Percentiles rank a stretch among this genome's conserved stretches.
Evolutionary conservation across 2,797 vertebrate species (phyloP).

Genomic region (Danio tinwini): DNA sequence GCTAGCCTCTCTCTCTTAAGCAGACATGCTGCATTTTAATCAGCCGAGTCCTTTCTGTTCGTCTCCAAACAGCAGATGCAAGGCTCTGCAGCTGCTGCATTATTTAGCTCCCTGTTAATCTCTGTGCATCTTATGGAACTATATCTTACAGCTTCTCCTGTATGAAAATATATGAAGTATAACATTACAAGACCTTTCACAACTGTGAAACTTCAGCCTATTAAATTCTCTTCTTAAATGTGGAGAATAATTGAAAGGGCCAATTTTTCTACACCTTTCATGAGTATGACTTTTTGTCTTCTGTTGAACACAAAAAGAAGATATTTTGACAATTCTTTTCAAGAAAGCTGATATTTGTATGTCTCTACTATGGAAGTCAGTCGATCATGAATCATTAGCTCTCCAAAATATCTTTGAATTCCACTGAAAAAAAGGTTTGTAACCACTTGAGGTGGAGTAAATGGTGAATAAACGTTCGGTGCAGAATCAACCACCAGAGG

Average conservation of each 20-base stretch:
- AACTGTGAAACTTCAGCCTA: not conserved
- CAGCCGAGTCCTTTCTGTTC: not conserved
- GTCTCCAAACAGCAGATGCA: conserved; percentile 2
- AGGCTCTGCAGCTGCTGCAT: not conserved
- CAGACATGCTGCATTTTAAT: conserved; percentile 20
- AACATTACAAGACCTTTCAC: not conserved
- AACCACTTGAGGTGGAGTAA: no score
- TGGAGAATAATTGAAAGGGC: not conserved
- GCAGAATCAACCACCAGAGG: conserved; percentile 18
- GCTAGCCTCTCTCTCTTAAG: not conserved
- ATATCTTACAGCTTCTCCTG: not conserved
- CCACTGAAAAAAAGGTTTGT: no score
- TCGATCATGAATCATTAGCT: no score
- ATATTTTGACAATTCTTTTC: no score
- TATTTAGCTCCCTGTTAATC: not conserved
- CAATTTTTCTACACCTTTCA: no score
- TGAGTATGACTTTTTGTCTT: no score
- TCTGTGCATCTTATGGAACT: not conserved
- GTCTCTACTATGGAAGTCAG: no score
- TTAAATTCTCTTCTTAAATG: not conserved
- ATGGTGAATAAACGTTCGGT: not conserved
- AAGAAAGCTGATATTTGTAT: no score
- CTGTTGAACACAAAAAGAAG: no score
- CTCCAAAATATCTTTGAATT: no score
- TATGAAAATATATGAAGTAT: not conserved